phyloP scores from a whole-genome alignment of 2,888 invertebrate genomes.

The Megalurothrips usitatus region DNA sequence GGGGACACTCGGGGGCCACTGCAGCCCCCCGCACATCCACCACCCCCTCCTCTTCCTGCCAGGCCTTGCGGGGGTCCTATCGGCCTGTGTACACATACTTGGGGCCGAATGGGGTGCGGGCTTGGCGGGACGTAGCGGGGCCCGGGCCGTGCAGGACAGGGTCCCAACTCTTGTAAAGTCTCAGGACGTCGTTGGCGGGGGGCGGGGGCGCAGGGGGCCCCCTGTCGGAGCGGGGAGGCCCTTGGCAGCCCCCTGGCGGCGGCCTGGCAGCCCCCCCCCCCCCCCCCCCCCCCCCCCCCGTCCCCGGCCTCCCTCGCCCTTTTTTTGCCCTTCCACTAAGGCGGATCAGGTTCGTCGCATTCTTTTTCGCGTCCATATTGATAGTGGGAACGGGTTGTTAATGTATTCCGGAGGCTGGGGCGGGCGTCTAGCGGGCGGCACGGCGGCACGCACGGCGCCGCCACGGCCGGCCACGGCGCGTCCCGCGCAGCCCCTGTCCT shows the following conservation, averaged over 20 bases:
- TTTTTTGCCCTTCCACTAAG: not conserved
- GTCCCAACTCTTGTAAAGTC: slow-evolving; percentile 23
- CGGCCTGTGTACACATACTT: slow-evolving; percentile 24
- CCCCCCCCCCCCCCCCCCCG: slow-evolving; percentile 22
- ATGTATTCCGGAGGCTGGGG: slow-evolving; percentile 9
- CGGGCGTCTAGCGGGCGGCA: not conserved
- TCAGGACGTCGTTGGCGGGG: not conserved
- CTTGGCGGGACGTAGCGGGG: not conserved
- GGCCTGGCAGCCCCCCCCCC: slow-evolving; percentile 6
- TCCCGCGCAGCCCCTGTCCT: not conserved
- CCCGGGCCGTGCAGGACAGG: not conserved
- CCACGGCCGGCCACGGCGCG: no score
- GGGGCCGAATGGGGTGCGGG: slow-evolving; percentile 8
- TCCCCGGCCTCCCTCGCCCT: slow-evolving; percentile 29
- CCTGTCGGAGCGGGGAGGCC: slow-evolving; percentile 30
- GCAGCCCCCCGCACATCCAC: not conserved
- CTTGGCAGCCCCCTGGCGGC: not conserved
- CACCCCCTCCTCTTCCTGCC: not conserved
- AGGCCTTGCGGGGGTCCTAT: not conserved
- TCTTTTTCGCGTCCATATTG: slow-evolving; percentile 20
- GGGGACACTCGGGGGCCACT: not conserved
- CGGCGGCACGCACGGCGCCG: no score
- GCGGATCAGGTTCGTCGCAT: slow-evolving; percentile 7
- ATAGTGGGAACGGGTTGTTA: slow-evolving; percentile 19
- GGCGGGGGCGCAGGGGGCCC: not conserved